phyloP scores from a whole-genome alignment of 2,888 invertebrate genomes.

The Noctua janthina region DNA sequence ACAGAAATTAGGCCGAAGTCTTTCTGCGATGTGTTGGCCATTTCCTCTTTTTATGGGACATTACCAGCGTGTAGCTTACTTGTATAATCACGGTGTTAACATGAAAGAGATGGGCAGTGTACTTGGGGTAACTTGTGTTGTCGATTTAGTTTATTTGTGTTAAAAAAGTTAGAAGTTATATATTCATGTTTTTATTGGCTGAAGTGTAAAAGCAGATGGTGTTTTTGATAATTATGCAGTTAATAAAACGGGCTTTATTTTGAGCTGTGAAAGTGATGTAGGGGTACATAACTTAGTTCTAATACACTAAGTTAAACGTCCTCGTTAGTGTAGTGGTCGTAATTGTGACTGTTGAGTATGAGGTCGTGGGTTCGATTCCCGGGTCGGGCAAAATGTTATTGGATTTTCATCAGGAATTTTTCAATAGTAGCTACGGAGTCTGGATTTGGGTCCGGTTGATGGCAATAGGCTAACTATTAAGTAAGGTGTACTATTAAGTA shows the following conservation, averaged over 20 bases:
- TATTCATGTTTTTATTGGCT: not conserved
- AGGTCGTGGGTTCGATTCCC: not conserved
- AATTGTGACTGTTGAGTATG: not conserved
- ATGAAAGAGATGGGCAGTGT: conserved; percentile 14
- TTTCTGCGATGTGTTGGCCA: conserved; percentile 61
- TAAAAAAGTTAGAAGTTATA: not conserved
- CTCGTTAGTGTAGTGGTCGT: not conserved
- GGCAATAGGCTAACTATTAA: not conserved
- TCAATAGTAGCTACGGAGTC: not conserved
- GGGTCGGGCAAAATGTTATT: not conserved
- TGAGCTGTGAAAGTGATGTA: not conserved
- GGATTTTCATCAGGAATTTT: not conserved
- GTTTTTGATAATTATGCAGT: not conserved
- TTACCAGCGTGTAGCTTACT: conserved; percentile 28
- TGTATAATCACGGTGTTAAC: conserved; percentile 23
- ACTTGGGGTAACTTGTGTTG: not conserved
- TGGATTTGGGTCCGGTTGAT: not conserved
- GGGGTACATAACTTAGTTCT: not conserved
- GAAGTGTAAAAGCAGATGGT: not conserved
- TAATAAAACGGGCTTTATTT: not conserved
- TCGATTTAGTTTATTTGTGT: not conserved
- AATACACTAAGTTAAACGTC: not conserved
- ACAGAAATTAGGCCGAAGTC: conserved; percentile 66
- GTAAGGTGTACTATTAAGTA: too few species aligned
- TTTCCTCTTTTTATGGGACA: conserved; percentile 63